These are phyloP conservation scores for Drosophila colorata DNA, from an alignment of 2,888 invertebrate species.

Conservation along the genomic window DNA sequence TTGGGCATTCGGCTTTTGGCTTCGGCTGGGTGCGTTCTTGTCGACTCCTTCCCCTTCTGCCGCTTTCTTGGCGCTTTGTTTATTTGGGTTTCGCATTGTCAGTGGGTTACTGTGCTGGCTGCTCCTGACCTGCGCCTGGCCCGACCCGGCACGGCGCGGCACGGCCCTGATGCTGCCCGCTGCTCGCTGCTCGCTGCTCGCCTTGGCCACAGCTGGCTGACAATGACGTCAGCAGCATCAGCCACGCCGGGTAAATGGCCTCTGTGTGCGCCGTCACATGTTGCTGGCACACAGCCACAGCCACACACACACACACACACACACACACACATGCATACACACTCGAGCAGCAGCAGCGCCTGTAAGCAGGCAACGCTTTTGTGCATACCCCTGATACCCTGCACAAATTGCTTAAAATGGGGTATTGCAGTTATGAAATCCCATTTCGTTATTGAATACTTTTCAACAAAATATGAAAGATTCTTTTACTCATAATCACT, in stretches of 20 bases:
- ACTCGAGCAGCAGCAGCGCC: constrained; percentile 37
- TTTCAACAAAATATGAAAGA: too few relatives aligned
- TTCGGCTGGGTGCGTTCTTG: constrained; percentile 3
- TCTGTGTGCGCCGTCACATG: constrained; percentile 69
- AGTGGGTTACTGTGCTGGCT: constrained; percentile 39
- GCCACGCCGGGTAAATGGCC: constrained; percentile 69
- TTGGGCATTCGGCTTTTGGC: not conserved
- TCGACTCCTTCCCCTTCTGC: constrained; percentile 4
- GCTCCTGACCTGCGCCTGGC: constrained; percentile 46
- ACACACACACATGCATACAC: constrained; percentile 3
- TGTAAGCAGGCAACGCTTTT: constrained; percentile 43
- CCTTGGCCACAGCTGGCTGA: constrained; percentile 13
- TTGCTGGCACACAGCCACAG: constrained; percentile 59
- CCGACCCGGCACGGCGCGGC: not conserved
- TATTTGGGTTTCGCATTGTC: constrained; percentile 19
- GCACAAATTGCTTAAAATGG: not conserved
- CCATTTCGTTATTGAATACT: too few relatives aligned
- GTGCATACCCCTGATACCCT: not conserved
- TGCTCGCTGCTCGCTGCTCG: too few relatives aligned
- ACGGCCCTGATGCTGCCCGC: constrained; percentile 16
- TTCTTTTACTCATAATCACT: too few relatives aligned
- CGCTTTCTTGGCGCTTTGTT: not conserved
- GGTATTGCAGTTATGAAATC: too few relatives aligned
- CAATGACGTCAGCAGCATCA: constrained; percentile 66
- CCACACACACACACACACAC: constrained; percentile 9